Base-by-base conservation (phyloP, 2,113 vertebrate species). In the Origma solitaria region DNA sequence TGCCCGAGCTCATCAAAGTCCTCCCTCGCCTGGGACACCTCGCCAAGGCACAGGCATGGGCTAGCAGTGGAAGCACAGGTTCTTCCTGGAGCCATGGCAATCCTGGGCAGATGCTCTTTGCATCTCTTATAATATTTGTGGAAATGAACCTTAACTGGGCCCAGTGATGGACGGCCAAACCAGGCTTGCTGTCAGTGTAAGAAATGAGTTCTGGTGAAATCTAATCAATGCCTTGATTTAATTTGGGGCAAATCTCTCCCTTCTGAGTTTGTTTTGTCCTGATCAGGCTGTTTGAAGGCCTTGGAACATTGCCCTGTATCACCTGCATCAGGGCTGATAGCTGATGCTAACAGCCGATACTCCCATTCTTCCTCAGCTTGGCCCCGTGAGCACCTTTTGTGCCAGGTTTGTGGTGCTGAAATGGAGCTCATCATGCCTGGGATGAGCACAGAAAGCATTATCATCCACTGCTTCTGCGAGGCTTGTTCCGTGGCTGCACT, bases 401-500 rank as follows among this genome's bases (percentile, higher is more conserved):
- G 69, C 35, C 28, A 71, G 69, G 37, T 70, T 61, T 60, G 83
- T 58, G 69, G 47, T 83, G 76, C 64, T 66, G 88, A 78, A 89
- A 90, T 45, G 49, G 44, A 92, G 91, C 77, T 94, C 65, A 45
- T 83, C 53, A 13, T 33, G 38, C 30, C 82, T 27, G 20, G 35
- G 58, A 56, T 82, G 68, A 94, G 85, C 88, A 73, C 68, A 50
- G 94, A 77, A 56, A 80, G 51, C 79, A 33, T 88, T 70, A 68
- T 71, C 73, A 71, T 57, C 73, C 66, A 7, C 65, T 79, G 65
- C 86, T 89, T 56, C 86, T 75, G 25, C 28, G 33, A 88, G 61
- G 57, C 61, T 95, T 31, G 27, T 51, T 90, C 65, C 4, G 7
- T 53, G 75, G 10, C 90, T 85, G 58, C 2, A 20, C 82, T 92